phyloP scores from a whole-genome alignment of 2,888 invertebrate species.

The Protonemura montana region DNA sequence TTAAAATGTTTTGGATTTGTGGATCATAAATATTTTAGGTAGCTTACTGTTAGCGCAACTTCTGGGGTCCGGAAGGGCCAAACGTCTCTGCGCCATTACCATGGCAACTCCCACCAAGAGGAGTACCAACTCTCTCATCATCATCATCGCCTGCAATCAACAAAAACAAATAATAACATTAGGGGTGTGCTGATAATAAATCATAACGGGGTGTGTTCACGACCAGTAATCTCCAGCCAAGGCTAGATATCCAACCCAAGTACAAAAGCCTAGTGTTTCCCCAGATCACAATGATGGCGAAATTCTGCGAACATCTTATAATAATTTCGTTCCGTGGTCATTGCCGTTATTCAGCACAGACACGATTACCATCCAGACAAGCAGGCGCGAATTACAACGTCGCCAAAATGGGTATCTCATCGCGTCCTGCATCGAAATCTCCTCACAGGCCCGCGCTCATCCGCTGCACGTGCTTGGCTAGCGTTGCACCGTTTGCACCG shows the following conservation, averaged over 20 bases:
- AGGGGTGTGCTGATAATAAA: neutral
- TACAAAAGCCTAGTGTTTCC: no score
- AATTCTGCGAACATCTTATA: no score
- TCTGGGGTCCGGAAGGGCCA: constrained; percentile 86
- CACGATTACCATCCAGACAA: no score
- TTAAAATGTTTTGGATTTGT: neutral
- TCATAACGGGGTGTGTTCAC: no score
- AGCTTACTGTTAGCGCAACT: constrained; percentile 88
- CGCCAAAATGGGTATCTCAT: no score
- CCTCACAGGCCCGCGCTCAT: neutral
- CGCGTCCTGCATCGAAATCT: neutral
- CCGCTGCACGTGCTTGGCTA: neutral
- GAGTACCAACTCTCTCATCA: constrained; percentile 61
- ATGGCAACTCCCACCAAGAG: constrained; percentile 71
- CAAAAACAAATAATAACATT: constrained; percentile 28
- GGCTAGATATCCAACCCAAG: no score
- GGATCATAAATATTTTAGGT: neutral
- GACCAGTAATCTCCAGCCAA: no score
- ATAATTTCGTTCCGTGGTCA: no score
- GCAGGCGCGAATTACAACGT: no score
- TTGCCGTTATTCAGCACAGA: no score
- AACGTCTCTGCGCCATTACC: constrained; percentile 80
- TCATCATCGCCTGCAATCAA: constrained; percentile 40
- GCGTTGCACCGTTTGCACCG: neutral
- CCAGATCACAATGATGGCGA: no score